Conservation (phyloP, 2,888 invertebrate genomes). For the Anodontia alba region DNA sequence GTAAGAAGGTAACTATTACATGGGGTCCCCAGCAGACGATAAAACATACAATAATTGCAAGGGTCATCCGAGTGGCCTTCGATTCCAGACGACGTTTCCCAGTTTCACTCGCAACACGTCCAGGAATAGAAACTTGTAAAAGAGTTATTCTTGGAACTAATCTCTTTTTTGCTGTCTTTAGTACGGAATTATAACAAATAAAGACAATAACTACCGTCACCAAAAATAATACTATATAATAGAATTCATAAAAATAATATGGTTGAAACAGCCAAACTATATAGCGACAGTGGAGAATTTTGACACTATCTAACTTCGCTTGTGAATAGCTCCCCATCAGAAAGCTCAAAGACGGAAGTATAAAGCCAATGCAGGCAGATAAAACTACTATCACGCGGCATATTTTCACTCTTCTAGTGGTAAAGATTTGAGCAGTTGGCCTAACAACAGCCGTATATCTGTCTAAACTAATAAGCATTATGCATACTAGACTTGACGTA, state of each 20-base stretch:
- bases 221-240: slow-evolving; percentile 39
- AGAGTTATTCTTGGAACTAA: slow-evolving; percentile 18
- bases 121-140: background rate
- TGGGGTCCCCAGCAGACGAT: slow-evolving; percentile 59
- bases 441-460: slow-evolving; percentile 48
- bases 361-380: slow-evolving; percentile 33
- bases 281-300: slow-evolving; percentile 40
- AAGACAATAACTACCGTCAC: slow-evolving; percentile 34
- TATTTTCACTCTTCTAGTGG: slow-evolving; percentile 14
- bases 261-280: slow-evolving; percentile 51
- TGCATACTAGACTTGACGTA: slow-evolving; percentile 46
- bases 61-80: slow-evolving; percentile 52
- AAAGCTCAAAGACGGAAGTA: slow-evolving; percentile 37
- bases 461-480: slow-evolving; percentile 51
- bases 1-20: slow-evolving; percentile 44
- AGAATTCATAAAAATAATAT: slow-evolving; percentile 48
- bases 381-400: slow-evolving; percentile 32
- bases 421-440: slow-evolving; percentile 45
- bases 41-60: slow-evolving; percentile 49
- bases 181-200: slow-evolving; percentile 41
- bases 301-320: background rate
- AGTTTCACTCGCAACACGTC: background rate
- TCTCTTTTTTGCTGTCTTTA: slow-evolving; percentile 45
- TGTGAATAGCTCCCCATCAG: slow-evolving; percentile 26
- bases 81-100: slow-evolving; percentile 35